Conservation (phyloP, 2,113 vertebrate species). For the Microcebus tavaratra region DNA sequence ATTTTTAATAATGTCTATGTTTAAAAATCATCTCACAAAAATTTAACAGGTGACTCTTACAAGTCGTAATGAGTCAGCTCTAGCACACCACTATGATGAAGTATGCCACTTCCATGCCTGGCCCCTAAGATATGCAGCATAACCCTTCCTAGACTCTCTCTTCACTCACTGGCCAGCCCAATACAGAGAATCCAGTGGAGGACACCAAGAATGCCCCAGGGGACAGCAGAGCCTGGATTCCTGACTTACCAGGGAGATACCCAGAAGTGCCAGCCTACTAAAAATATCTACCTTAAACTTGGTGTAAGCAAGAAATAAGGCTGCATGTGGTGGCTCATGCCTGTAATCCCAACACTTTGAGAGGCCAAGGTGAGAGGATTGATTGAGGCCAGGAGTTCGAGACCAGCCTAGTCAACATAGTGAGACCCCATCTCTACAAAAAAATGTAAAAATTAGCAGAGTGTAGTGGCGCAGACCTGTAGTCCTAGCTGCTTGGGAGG, state of each 20-base stretch:
- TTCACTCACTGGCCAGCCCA: background rate
- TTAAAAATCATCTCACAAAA: constrained; percentile 1
- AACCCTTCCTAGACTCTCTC: background rate
- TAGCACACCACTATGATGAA: background rate
- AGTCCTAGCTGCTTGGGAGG: too few relatives aligned
- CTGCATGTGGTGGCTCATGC: too few relatives aligned
- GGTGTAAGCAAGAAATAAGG: background rate
- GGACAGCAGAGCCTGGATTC: background rate
- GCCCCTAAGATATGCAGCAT: background rate
- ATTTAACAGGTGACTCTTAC: background rate
- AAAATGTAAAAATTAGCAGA: too few relatives aligned
- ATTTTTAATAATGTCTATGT: background rate
- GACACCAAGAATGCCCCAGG: background rate
- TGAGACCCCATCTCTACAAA: too few relatives aligned
- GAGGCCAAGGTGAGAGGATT: too few relatives aligned
- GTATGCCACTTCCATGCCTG: background rate
- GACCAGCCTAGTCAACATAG: too few relatives aligned
- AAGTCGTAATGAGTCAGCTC: background rate
- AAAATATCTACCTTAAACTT: background rate
- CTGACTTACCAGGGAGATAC: background rate
- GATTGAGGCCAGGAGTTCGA: too few relatives aligned
- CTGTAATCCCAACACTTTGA: too few relatives aligned
- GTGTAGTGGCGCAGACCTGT: too few relatives aligned
- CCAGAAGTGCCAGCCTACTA: background rate
- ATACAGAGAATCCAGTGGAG: background rate